Percentiles rank a stretch among this genome's conserved stretches.
These are phyloP conservation scores for Notodonta dromedarius DNA, from an alignment of 2,888 invertebrate species.

Conservation along the genomic window DNA sequence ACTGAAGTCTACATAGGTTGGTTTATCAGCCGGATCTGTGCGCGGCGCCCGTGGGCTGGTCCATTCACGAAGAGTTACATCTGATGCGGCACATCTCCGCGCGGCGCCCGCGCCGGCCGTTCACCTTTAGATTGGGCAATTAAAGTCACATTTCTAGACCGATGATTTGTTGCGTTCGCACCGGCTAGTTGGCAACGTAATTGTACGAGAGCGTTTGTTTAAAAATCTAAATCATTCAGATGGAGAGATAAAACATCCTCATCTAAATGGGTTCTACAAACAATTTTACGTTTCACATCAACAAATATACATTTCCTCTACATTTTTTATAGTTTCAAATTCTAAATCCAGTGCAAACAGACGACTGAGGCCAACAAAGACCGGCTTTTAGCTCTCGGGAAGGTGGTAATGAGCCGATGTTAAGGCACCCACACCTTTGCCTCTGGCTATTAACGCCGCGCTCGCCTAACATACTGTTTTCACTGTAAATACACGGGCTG, in stretches of 20 bases:
- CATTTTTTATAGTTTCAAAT: constrained; percentile 38
- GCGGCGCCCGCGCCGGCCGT: constrained; percentile 51
- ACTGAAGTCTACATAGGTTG: constrained; percentile 36
- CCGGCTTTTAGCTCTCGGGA: constrained; percentile 49
- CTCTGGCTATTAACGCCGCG: constrained; percentile 50
- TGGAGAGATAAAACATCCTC: constrained; percentile 23
- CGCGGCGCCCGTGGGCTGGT: constrained; percentile 54
- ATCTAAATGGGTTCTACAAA: constrained; percentile 30
- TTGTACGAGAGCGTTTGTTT: constrained; percentile 25
- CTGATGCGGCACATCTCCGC: constrained; percentile 45
- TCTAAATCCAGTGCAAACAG: constrained; percentile 50
- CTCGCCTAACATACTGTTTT: constrained; percentile 44
- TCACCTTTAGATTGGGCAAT: constrained; percentile 65
- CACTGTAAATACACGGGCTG: constrained; percentile 32
- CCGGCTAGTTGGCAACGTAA: constrained; percentile 33
- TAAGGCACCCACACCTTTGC: constrained; percentile 48
- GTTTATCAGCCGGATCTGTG: constrained; percentile 47
- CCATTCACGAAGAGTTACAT: constrained; percentile 69
- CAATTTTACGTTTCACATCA: constrained; percentile 26
- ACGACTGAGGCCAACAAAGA: constrained; percentile 52
- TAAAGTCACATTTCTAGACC: constrained; percentile 51
- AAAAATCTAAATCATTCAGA: constrained; percentile 29
- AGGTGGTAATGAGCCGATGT: constrained; percentile 64
- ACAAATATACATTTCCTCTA: constrained; percentile 32
- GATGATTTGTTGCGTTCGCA: constrained; percentile 42